Base-by-base conservation (phyloP, 2,113 vertebrate genomes). In the Atherinomorus stipes region DNA sequence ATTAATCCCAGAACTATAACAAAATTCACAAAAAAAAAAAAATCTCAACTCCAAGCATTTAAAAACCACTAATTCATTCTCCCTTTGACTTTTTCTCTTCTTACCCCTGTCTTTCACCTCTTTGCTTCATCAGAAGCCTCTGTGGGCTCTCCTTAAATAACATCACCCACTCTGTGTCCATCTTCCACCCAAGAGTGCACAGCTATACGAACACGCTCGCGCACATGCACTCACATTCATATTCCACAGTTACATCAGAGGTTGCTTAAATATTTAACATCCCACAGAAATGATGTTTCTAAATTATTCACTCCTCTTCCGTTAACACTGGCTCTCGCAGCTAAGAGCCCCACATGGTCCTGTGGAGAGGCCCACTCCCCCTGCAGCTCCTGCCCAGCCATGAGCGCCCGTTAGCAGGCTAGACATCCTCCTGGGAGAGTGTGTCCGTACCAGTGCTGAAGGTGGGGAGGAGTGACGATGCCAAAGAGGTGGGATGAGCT, bases 251-350 rank as follows among this genome's bases (percentile, higher is more conserved):
- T 91, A 90, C 89, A 83, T 92, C 88, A 89, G 86, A 89, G 83
- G 71, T 71, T n/a, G 12, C 77, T 85, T 82, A 88, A 92, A 92
- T 90, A 90, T 92, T 90, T 88, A 85, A 89, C 72, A 37, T 81
- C 80, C 72, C 58, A 4, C 83, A 83, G 87, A 91, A 90, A 88
- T 66, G 87, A 86, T 81, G 87, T 80, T 73, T 83, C 67, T 92
- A 71, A 92, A 93, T 93, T 84, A 92, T 93, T 93, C 86, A 93
- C 78, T 77, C 42, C 64, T 84, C 82, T 84, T 78, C 83, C 65
- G 83, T 82, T 91, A 83, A 73, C 40, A 34, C 64, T 38, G 58
- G 79, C 76, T 77, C 74, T 70, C 51, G 61, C 52, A 38, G 82
- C 81, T 89, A 88, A 92, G 88, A 92, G 91, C 90, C 76, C 85